A percentile compares a stretch with the other conserved stretches of the same genome.
Evolutionary conservation across 2,888 invertebrate species (phyloP).

Genomic region (Oligia strigilis): DNA sequence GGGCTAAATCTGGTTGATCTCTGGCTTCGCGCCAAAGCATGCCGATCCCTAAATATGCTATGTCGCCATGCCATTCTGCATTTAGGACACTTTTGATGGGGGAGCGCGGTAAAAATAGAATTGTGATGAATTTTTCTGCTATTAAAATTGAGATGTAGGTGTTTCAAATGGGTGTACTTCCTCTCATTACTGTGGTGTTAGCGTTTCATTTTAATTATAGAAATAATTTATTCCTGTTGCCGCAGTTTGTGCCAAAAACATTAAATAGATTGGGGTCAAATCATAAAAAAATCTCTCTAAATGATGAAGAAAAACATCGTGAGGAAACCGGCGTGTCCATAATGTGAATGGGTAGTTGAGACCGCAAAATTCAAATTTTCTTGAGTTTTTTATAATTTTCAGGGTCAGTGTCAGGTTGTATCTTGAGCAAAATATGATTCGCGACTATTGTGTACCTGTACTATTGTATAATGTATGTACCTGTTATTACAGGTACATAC

Average conservation of each 20-base stretch:
- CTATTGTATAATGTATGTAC: too few species aligned
- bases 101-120: slow-evolving; percentile 76
- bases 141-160: slow-evolving; percentile 54
- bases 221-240: not conserved
- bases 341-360: too few species aligned
- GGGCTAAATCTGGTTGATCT: slow-evolving; percentile 82
- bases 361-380: too few species aligned
- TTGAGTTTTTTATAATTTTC: too few species aligned
- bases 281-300: too few species aligned
- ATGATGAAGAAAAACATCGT: too few species aligned
- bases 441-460: too few species aligned
- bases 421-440: too few species aligned
- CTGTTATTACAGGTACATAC: too few species aligned
- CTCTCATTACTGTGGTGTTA: slow-evolving; percentile 33
- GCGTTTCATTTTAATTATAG: slow-evolving; percentile 40
- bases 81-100: slow-evolving; percentile 86
- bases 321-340: too few species aligned
- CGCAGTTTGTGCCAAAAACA: not conserved
- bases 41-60: slow-evolving; percentile 84
- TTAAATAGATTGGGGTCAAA: too few species aligned
- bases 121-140: slow-evolving; percentile 58
- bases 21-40: slow-evolving; percentile 83
- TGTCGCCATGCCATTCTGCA: slow-evolving; percentile 87
- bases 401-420: too few species aligned
- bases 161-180: slow-evolving; percentile 41